Conservation (phyloP, 2,888 invertebrate genomes). For the Dexiosoma caninum region DNA sequence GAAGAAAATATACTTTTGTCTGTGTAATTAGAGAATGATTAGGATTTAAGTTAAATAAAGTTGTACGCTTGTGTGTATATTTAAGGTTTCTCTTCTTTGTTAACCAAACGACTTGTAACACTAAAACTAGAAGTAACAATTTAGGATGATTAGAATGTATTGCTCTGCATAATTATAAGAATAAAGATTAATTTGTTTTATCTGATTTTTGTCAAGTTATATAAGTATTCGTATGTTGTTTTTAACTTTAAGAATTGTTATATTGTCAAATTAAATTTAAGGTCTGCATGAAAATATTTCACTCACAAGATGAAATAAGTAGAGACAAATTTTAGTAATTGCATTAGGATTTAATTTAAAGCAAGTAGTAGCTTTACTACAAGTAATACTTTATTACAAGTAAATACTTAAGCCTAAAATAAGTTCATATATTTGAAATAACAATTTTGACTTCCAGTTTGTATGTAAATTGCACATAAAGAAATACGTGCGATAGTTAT, state of each 20-base stretch:
- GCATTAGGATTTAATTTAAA: too few species aligned
- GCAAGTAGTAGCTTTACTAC: too few species aligned
- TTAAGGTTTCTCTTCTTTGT: not conserved
- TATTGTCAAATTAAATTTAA: not conserved
- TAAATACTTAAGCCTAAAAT: too few species aligned
- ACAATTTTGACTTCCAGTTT: too few species aligned
- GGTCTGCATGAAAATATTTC: too few species aligned
- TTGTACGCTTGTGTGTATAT: not conserved
- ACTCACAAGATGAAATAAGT: too few species aligned
- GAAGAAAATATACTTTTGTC: conserved; percentile 23
- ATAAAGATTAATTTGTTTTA: not conserved
- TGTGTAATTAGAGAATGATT: conserved; percentile 35
- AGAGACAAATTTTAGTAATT: too few species aligned
- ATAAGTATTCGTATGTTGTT: not conserved
- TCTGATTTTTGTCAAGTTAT: not conserved
- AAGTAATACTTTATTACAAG: too few species aligned
- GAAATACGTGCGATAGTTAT: too few species aligned
- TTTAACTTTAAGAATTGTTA: not conserved
- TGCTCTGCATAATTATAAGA: not conserved
- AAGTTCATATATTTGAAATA: too few species aligned
- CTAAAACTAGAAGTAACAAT: not conserved
- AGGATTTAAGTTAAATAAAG: conserved; percentile 12
- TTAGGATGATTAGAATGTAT: not conserved
- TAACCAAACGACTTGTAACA: not conserved
- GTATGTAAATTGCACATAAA: too few species aligned